Conservation (phyloP, 2,888 invertebrate species). For the Pheosia tremula region DNA sequence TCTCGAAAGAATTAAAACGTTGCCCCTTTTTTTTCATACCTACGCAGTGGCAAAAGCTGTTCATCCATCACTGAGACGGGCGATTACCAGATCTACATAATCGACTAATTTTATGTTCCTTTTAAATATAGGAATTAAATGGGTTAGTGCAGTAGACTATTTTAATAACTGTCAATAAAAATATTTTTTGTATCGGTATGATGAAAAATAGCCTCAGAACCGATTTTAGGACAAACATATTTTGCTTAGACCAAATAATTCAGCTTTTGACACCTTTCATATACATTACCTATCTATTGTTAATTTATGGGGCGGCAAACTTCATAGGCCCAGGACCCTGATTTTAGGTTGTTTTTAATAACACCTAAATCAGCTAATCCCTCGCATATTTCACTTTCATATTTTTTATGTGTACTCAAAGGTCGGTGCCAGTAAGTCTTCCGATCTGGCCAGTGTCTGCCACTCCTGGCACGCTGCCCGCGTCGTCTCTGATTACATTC, state of each 20-base stretch:
- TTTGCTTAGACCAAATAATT: too few species aligned
- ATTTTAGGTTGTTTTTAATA: too few species aligned
- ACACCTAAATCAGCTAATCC: neutral
- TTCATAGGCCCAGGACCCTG: too few species aligned
- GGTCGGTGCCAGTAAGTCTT: constrained; percentile 41
- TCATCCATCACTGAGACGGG: constrained; percentile 46
- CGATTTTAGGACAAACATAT: too few species aligned
- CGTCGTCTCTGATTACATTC: constrained; percentile 48
- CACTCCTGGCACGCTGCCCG: constrained; percentile 46
- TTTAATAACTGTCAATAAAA: too few species aligned
- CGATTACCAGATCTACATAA: constrained; percentile 40
- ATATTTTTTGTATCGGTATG: too few species aligned
- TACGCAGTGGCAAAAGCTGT: constrained; percentile 29
- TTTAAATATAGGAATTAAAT: constrained; percentile 10
- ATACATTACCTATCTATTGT: too few species aligned
- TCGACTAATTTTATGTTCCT: constrained; percentile 31
- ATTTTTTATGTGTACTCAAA: constrained; percentile 23
- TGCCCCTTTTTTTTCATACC: constrained; percentile 42
- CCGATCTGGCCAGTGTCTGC: constrained; percentile 29
- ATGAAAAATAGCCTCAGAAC: too few species aligned
- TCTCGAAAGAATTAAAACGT: constrained; percentile 49
- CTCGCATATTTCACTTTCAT: constrained; percentile 13
- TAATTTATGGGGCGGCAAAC: too few species aligned
- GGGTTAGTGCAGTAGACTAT: neutral
- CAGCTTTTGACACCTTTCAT: too few species aligned